These are phyloP conservation scores for Pseudomugil gertrudae DNA, from an alignment of 2,797 vertebrate species.

Conservation along the genomic window DNA sequence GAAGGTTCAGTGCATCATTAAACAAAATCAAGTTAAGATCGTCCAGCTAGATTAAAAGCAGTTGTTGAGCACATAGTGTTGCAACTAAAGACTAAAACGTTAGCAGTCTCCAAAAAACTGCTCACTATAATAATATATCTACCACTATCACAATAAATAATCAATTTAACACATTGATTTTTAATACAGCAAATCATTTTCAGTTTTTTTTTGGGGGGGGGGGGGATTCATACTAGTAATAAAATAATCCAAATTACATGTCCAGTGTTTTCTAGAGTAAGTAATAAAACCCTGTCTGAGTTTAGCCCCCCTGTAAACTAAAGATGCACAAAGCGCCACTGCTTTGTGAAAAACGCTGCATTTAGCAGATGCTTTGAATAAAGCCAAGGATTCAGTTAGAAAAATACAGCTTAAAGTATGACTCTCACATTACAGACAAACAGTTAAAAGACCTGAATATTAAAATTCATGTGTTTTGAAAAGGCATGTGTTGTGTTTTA, in stretches of 20 bases:
- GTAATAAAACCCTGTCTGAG: slow-evolving; percentile 12
- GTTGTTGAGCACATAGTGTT: too few species aligned
- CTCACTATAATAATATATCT: neutral
- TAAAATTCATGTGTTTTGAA: slow-evolving; percentile 83
- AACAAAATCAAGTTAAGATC: slow-evolving; percentile 8
- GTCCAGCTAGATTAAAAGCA: slow-evolving; percentile 16
- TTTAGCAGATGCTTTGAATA: slow-evolving; percentile 29
- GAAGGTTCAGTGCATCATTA: neutral
- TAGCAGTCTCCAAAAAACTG: neutral
- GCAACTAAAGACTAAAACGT: too few species aligned
- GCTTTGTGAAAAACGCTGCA: slow-evolving; percentile 20
- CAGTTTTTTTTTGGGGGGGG: slow-evolving; percentile 5
- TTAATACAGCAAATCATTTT: neutral
- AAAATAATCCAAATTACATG: slow-evolving; percentile 5
- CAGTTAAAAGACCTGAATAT: slow-evolving; percentile 99
- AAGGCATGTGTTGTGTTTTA: slow-evolving; percentile 97
- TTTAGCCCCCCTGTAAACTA: slow-evolving; percentile 16
- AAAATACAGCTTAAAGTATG: slow-evolving; percentile 66
- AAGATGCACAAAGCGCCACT: slow-evolving; percentile 36
- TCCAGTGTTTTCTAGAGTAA: slow-evolving; percentile 8
- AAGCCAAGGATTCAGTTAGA: slow-evolving; percentile 51
- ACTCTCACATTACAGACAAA: slow-evolving; percentile 78
- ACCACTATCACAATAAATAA: neutral
- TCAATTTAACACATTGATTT: neutral
- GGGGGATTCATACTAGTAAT: neutral